Evolutionary conservation across 2,113 vertebrate genomes (phyloP), one percentile per base, ranked within the genome.

Genomic region (Channa maculata): DNA sequence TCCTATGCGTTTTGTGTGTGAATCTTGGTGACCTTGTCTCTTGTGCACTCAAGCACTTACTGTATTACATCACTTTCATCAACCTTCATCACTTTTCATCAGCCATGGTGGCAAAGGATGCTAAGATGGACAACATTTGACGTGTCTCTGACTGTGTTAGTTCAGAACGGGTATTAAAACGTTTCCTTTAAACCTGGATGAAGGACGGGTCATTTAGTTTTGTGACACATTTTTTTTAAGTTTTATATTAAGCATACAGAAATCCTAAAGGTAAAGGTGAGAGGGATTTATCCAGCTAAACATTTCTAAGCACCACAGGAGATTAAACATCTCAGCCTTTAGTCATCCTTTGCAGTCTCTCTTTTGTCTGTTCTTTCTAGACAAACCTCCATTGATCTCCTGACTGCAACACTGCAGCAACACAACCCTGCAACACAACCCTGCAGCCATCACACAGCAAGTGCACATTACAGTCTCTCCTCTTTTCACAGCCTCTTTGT

Each of bases 401-500:
- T 55, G 75, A 81, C 64, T 71, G 58, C 51, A 57, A 46, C 73
- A 2, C 69, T 8, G 65, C 79, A 67, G 82, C 63, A 66, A 45
- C 79, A 72, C 75, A 82, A 72, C 60, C 71, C 71, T 11, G 60
- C 68, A 8, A 45, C 79, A 72, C 75, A 82, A 72, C 60, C 71
- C 71, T 11, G 60, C 68, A 8, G 54, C 67, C 86, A 34, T 69
- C 64, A 78, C 69, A 55, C 55, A 65, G 67, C 77, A 6, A 63
- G 79, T n/a, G 57, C 72, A 68, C 81, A 77, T 87, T 77, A 68
- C 76, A 61, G 54, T 51, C 58, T 33, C 54, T 57, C 36, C 57
- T 76, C 80, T 57, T 72, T 43, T 80, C 64, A 34, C 75, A 50
- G 63, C 46, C 60, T 60, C 69, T 88, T 85, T 91, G 88, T 92